Conservation (phyloP, 2,888 invertebrate genomes). For the Acrocera orbiculus region DNA sequence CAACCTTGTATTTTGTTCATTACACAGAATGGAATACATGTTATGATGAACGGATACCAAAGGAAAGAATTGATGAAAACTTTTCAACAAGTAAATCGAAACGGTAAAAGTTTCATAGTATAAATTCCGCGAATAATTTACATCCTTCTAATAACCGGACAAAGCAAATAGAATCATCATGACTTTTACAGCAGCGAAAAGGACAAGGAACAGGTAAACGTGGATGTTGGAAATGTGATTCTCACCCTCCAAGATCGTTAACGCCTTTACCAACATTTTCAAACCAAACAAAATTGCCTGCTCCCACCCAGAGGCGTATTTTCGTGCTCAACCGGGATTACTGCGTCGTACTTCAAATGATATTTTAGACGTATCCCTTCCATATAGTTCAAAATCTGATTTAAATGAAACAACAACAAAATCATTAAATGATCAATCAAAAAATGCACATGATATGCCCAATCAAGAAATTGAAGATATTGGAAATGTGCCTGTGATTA, state of each 20-base stretch:
- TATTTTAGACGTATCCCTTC: constrained; percentile 38
- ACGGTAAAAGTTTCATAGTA: too few species aligned
- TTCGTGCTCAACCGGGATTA: constrained; percentile 25
- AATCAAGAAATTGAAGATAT: too few species aligned
- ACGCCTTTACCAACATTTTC: constrained; percentile 47
- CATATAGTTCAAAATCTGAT: constrained; percentile 40
- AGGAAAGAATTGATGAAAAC: constrained; percentile 74
- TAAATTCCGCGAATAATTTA: too few species aligned
- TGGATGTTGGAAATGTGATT: constrained; percentile 34
- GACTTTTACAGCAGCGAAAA: constrained; percentile 7
- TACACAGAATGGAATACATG: constrained; percentile 93
- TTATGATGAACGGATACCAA: constrained; percentile 93
- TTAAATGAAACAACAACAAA: constrained; percentile 32
- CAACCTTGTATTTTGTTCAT: constrained; percentile 55
- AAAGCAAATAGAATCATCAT: neutral
- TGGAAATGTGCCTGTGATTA: too few species aligned
- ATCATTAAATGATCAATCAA: too few species aligned
- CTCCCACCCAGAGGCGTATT: constrained; percentile 36
- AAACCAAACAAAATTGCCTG: constrained; percentile 47
- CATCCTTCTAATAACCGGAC: too few species aligned
- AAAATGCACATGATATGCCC: too few species aligned
- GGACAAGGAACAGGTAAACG: constrained; percentile 28
- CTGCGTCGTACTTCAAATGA: constrained; percentile 40
- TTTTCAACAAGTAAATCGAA: constrained; percentile 38
- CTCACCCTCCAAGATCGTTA: constrained; percentile 38